Conservation (phyloP, 2,888 invertebrate genomes). For the Dryococelus australis region DNA sequence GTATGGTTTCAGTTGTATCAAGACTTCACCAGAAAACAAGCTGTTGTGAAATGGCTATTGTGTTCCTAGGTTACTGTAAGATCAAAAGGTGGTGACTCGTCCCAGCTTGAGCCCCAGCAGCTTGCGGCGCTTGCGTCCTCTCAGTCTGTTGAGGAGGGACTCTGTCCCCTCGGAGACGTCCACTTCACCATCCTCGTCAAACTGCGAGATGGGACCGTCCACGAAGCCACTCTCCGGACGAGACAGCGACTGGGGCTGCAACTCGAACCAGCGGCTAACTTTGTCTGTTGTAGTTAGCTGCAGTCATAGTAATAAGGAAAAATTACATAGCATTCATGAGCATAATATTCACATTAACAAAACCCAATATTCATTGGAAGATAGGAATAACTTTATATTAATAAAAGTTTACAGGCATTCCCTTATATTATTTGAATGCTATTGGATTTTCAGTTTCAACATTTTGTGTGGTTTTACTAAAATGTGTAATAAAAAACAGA, state of each 20-base stretch:
- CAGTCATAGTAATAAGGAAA: slow-evolving; percentile 41
- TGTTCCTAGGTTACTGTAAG: not conserved
- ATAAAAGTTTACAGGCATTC: too few species aligned
- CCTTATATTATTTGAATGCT: too few species aligned
- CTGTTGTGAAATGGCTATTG: too few species aligned
- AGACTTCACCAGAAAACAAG: too few species aligned
- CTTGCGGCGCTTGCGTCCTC: slow-evolving; percentile 69
- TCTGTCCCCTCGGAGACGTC: slow-evolving; percentile 70
- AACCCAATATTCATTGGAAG: too few species aligned
- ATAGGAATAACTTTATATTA: too few species aligned
- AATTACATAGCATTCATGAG: too few species aligned
- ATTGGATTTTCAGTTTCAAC: too few species aligned
- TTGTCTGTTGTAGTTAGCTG: slow-evolving; percentile 80
- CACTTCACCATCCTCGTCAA: slow-evolving; percentile 62
- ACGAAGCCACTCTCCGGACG: slow-evolving; percentile 81
- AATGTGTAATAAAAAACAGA: too few species aligned
- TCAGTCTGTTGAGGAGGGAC: slow-evolving; percentile 72
- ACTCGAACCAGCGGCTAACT: slow-evolving; percentile 83
- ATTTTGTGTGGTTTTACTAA: too few species aligned
- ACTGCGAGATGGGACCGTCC: slow-evolving; percentile 61
- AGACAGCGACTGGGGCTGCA: slow-evolving; percentile 66
- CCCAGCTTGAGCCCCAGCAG: slow-evolving; percentile 73
- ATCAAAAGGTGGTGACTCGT: slow-evolving; percentile 74
- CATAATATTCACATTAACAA: too few species aligned
- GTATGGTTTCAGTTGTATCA: too few species aligned